Evolutionary conservation across 1,140 invertebrate species (phyloP), one percentile per base, ranked within the genome.

Genomic region (Ceratitis capitata): DNA sequence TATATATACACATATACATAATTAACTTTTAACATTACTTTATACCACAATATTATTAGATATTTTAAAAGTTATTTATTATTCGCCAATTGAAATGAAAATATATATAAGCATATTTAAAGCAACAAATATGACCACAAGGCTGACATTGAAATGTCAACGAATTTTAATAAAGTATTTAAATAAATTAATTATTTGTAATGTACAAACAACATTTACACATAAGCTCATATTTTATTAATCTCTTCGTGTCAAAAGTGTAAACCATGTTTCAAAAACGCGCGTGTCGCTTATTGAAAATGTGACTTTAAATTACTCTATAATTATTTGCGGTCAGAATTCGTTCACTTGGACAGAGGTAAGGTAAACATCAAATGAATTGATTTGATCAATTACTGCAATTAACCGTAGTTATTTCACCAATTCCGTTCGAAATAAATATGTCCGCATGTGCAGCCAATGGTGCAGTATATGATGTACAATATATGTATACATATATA

Each of bases 241-340:
- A 69, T 39, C 14, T 26, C 32, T 64, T 7, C 5, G 14, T 19
- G 4, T 0, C 35, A n/a, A 19, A 10, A 69, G 35, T 42, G 29
- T 16, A 39, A n/a, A 69, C 19, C 39, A 5, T 69, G 35, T 69
- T 69, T 12, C 32, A 23, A 9, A 56, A 42, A 3, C 16, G 32
- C 19, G 12, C 12, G 19, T 23, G 35, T 39, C 26, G 35, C 19
- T 42, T 42, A 69, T 69, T 69, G 35, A 69, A 69, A 69, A 69
- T 69, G 64, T n/a, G 35, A 69, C 6, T 69, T 69, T 35, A 35
- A 69, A 69, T 16, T 69, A 6, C 6, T 16, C 64, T n/a, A 42
- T 69, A 69, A 69, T 69, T 69, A 69, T 69, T 69, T 69, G 35
- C n/a, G 64, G 64, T 69, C 26, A 42, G 64, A 29, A 56, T 56